These are phyloP conservation scores for Philereme transversata DNA, from an alignment of 2,888 invertebrate genomes.

Conservation along the genomic window DNA sequence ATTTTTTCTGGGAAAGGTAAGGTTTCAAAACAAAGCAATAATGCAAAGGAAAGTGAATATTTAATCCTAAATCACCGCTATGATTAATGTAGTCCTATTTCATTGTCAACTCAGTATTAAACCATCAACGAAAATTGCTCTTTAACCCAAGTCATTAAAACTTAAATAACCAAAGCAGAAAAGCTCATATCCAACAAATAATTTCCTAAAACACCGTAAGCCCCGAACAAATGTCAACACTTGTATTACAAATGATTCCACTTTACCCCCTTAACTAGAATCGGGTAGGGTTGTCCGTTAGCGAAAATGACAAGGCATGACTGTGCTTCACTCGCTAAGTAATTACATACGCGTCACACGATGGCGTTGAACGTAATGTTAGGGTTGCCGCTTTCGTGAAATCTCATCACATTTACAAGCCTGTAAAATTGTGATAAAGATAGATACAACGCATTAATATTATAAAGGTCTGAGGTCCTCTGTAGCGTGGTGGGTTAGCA, in stretches of 20 bases:
- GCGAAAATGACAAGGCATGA: conserved; percentile 80
- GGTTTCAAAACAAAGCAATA: too few relatives aligned
- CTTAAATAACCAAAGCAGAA: conserved; percentile 9
- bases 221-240: conserved; percentile 47
- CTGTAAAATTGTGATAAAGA: conserved; percentile 16
- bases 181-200: conserved; percentile 15
- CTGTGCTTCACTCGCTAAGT: conserved; percentile 72
- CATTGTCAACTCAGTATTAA: not conserved
- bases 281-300: conserved; percentile 47
- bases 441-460: too few relatives aligned
- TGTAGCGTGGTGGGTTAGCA: too few relatives aligned
- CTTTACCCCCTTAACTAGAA: conserved; percentile 46
- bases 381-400: conserved; percentile 30
- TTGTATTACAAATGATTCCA: conserved; percentile 56
- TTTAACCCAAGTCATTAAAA: conserved; percentile 15
- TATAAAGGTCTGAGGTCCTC: too few relatives aligned
- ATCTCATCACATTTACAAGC: conserved; percentile 20
- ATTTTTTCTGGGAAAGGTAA: too few relatives aligned
- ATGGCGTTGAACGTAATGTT: conserved; percentile 54
- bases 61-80: not conserved
- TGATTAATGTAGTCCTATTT: not conserved
- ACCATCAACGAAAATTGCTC: conserved; percentile 9
- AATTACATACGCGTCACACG: conserved; percentile 78
- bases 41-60: not conserved
- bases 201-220: conserved; percentile 29